Percentiles rank a stretch among this genome's conserved stretches.
Conservation (phyloP, 2,113 vertebrate genomes). For the Peucedramus taeniatus region DNA sequence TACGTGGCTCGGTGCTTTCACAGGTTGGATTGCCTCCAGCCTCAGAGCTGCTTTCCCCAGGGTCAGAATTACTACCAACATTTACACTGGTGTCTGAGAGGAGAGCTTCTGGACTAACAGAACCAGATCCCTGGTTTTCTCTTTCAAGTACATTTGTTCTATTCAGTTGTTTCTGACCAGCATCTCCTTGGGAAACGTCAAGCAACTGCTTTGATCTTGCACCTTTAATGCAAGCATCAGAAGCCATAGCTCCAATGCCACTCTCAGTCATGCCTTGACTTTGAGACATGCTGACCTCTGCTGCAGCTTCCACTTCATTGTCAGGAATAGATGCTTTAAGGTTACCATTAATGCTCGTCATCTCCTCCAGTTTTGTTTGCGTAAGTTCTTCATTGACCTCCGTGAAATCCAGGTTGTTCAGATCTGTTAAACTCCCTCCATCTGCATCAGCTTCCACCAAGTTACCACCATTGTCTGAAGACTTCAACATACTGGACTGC, state of each 20-base stretch:
- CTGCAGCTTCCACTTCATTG: background rate
- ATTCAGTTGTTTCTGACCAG: slow-evolving; percentile 43
- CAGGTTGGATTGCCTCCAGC: slow-evolving; percentile 62
- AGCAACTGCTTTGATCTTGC: slow-evolving; percentile 85
- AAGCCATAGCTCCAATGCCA: background rate
- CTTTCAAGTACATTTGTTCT: background rate
- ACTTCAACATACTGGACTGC: background rate
- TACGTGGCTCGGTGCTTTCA: background rate
- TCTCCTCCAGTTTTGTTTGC: slow-evolving; percentile 14
- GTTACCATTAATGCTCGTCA: background rate
- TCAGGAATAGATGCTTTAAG: background rate
- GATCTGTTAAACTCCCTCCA: background rate
- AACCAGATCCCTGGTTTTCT: slow-evolving; percentile 27
- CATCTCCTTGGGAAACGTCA: slow-evolving; percentile 62
- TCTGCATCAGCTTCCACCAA: background rate
- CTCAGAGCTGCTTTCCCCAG: slow-evolving; percentile 65
- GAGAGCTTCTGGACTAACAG: background rate
- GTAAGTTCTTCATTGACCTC: background rate
- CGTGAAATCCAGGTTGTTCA: background rate
- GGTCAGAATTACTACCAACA: background rate
- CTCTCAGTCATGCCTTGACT: background rate
- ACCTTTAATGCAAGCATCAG: slow-evolving; percentile 71
- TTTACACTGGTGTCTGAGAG: background rate
- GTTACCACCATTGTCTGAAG: background rate
- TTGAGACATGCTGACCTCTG: background rate